These are phyloP conservation scores for Archips xylosteana DNA, from an alignment of 2,888 invertebrate genomes.

Conservation along the genomic window DNA sequence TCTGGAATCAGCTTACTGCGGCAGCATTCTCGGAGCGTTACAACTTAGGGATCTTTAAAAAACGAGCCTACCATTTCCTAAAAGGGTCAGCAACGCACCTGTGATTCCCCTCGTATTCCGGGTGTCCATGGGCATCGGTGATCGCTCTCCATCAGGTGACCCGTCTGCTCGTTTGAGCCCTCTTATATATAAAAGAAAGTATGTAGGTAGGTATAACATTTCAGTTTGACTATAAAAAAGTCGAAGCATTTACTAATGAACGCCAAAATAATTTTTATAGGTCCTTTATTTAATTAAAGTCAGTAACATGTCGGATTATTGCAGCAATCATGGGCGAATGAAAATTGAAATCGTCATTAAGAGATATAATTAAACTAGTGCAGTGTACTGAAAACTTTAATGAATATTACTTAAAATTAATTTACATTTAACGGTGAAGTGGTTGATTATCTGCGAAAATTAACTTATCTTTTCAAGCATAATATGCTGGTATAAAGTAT, in stretches of 20 bases:
- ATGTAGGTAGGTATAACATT: too few species aligned
- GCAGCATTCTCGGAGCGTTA: too few species aligned
- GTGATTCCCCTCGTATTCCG: too few species aligned
- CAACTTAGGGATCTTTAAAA: too few species aligned
- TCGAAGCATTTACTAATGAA: neutral
- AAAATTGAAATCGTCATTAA: slow-evolving; percentile 3
- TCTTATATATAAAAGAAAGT: too few species aligned
- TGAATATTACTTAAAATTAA: slow-evolving; percentile 26
- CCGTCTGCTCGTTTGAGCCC: too few species aligned
- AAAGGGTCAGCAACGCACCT: too few species aligned
- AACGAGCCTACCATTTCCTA: too few species aligned
- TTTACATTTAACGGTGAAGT: slow-evolving; percentile 22
- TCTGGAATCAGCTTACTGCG: too few species aligned
- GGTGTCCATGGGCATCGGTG: too few species aligned
- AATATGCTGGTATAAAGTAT: neutral
- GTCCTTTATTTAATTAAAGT: neutral
- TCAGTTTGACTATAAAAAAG: too few species aligned
- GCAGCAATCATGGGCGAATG: neutral
- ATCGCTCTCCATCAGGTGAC: too few species aligned
- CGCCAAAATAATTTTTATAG: neutral
- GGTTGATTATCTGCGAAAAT: slow-evolving; percentile 8
- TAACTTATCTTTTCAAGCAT: neutral
- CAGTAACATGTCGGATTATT: neutral
- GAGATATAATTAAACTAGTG: neutral
- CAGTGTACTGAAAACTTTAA: slow-evolving; percentile 27